Base-by-base conservation (phyloP, 1,140 invertebrate species). In the Eumeta japonica region DNA sequence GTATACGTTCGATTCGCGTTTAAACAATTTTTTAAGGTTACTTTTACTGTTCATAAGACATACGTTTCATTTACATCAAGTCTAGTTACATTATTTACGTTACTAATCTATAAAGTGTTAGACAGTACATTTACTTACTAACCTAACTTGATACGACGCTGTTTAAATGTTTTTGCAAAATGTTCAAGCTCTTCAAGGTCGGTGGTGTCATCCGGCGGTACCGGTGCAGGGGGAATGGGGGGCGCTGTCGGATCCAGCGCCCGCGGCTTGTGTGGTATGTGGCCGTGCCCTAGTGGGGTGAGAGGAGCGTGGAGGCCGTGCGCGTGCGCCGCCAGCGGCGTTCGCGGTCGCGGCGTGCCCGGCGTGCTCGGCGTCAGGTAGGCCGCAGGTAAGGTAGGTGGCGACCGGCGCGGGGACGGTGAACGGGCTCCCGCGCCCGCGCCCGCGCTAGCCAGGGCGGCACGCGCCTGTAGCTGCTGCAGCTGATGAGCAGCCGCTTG, bases 121-220 rank as follows among this genome's bases (percentile, higher is more conserved):
- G n/a, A n/a, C n/a, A n/a, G n/a, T n/a, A n/a, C n/a, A n/a, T n/a
- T n/a, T n/a, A n/a, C 3, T 17, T 10, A 35, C 52, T 55, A 13
- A 71, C 66, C 66, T 48, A 97, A 79, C 74, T 97, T 97, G 48
- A 97, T 97, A 51, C 94, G 79, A 31, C 93, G 78, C 74, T 97
- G 93, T 61, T 97, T 97, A 68, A 97, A 97, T 4, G 91, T 93
- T 68, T 97, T 96, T 17, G 94, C 94, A 64, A 97, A 97, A 56
- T 96, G 92, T 67, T 97, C 94, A 16, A 97, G 78, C 62, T 97
- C 94, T 67, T 96, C 93, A 16, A 97, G 81, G 68, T 97, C 94
- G 7, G 92, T 93, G 10, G 92, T 92, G 67, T 96, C 93, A 57
- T 97, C 92, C 35, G 86, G 85, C 9, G 89, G 87, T 55, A 92